Base-by-base conservation (phyloP, 2,113 vertebrate genomes). In the Apistogramma diplotaenia region DNA sequence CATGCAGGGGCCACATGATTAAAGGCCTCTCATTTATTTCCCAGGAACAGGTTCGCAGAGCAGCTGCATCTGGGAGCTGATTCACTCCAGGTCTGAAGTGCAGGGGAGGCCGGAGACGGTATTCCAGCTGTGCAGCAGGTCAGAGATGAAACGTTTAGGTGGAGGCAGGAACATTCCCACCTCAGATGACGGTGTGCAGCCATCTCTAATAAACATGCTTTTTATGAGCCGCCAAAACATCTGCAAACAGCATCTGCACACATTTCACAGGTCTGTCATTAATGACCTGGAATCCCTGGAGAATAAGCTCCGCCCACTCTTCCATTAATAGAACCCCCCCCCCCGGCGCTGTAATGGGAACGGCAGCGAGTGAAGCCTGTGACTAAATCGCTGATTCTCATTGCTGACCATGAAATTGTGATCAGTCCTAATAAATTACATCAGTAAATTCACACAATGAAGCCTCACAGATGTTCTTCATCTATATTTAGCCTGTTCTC, bases 71-170 rank as follows among this genome's bases (percentile, higher is more conserved):
- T 99, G 98, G 98, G 98, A 99, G 91, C 93, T 99, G 93, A 96
- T 99, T 91, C 98, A 99, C 88, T 98, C 96, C 1, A 97, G 96
- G 90, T 99, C 98, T 60, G 98, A 99, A 86, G 85, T 97, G 65
- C 96, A 98, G 90, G 98, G 98, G 27, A 95, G 98, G 72, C 98
- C 98, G 1, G 97, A 99, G 94, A 99, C 96, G 0, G 83, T 95
- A 77, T 99, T 99, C 91, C 97, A 99, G 87, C 81, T 99, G 88
- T 98, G 97, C 56, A 99, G 97, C 97, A 99, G 98, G 98, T 99
- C 94, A 94, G 93, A 82, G 67, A 76, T 3, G 43, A 15, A 27
- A 0, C 37, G 0, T 46, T 27, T 43, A 40, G 59, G 27, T 29
- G 56, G 23, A 81, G 15, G 13, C 16, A 49, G 5, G 1, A 16